Conservation (phyloP, 2,113 vertebrate genomes). For the Antechinus stuartii region DNA sequence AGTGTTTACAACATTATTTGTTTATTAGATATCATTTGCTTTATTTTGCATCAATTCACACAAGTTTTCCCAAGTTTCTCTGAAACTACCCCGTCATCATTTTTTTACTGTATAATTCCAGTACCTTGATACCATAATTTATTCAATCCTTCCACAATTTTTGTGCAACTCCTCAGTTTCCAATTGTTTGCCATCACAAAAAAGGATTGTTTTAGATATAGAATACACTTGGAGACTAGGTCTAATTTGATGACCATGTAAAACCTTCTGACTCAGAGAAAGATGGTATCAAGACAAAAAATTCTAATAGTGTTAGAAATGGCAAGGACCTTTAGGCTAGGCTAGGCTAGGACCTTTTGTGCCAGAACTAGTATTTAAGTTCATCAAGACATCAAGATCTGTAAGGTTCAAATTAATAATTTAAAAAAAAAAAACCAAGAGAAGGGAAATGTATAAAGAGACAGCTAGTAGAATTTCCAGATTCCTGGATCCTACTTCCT, state of each 20-base stretch:
- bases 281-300: background rate
- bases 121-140: background rate
- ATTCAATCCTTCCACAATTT: background rate
- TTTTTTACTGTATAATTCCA: background rate
- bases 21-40: background rate
- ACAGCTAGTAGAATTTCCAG: background rate
- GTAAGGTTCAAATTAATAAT: background rate
- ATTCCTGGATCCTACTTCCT: background rate
- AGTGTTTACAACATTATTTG: background rate
- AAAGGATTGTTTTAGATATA: background rate
- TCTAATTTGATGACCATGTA: background rate
- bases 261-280: background rate
- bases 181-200: background rate
- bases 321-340: background rate
- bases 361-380: background rate
- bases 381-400: background rate
- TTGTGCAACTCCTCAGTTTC: background rate
- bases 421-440: background rate
- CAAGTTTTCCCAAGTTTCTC: background rate
- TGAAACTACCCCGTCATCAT: background rate
- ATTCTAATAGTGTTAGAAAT: background rate
- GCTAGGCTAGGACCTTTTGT: background rate
- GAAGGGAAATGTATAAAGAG: background rate
- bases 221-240: background rate
- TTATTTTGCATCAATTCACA: background rate